Base-by-base conservation (phyloP, 2,113 vertebrate species). In the Paratilapia polleni region DNA sequence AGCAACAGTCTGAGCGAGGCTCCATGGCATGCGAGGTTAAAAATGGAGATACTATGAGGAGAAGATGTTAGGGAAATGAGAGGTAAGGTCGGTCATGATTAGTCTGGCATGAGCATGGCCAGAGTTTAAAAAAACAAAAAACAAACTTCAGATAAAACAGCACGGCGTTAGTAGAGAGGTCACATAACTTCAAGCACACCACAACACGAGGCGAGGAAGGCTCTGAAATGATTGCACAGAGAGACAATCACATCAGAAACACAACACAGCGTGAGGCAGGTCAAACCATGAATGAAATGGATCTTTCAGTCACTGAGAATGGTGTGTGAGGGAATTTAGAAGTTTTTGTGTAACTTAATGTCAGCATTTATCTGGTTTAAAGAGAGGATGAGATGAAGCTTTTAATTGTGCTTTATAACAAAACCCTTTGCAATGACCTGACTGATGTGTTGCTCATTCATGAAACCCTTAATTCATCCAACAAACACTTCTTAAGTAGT, bases 11-110 rank as follows among this genome's bases (percentile, higher is more conserved):
- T 73, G 64, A 96, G 82, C 93, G 83, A 93, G 86, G 96, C 95
- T 94, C 94, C 66, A 93, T 94, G 90, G 95, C 98, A 98, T 98
- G 98, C 97, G 91, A 87, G 94, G 95, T 93, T 93, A 92, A 79
- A 93, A 93, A 97, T 95, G 97, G 92, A 84, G 64, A 78, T 73
- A 49, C 77, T 95, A 83, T n/a, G 82, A 80, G 66, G 34, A 38
- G 66, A 41, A 52, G 38, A 70, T 73, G 75, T 47, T 60, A 87
- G 83, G 93, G 63, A 24, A 28, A 73, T 77, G 87, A 57, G 36
- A 47, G 63, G 82, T 78, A 47, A 83, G 76, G 41, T 85, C 7
- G 77, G 10, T 88, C 26, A 93, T 95, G 96, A 91, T 90, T 84
- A 92, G 78, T 92, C 89, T 91, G 91, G 91, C 89, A 82, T 87